These are phyloP conservation scores for Onychostruthus taczanowskii DNA, from an alignment of 2,113 vertebrate species.

Conservation along the genomic window DNA sequence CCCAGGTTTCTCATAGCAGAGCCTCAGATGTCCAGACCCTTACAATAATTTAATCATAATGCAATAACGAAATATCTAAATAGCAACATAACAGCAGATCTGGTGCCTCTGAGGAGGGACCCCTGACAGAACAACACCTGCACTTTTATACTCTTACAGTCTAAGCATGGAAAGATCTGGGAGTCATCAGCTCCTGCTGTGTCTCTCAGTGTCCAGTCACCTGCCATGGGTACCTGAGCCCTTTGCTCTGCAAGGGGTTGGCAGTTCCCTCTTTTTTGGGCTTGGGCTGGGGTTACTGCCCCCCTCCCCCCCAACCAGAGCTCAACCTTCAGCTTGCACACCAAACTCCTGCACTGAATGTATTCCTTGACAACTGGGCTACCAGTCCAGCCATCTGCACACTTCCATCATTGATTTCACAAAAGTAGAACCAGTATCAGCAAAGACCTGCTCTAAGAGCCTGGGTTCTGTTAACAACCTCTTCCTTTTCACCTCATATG, in stretches of 20 bases:
- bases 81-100: neutral
- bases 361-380: neutral
- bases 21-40: neutral
- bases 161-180: neutral
- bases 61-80: neutral
- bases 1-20: neutral
- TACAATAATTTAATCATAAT: neutral
- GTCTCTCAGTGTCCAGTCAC: no score
- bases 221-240: no score
- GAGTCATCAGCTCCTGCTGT: neutral
- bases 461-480: neutral
- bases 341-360: no score
- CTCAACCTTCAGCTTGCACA: neutral
- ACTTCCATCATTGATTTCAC: neutral
- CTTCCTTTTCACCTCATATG: neutral
- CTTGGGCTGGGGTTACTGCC: neutral
- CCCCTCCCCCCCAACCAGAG: no score
- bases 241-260: neutral
- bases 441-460: neutral
- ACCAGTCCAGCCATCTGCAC: neutral
- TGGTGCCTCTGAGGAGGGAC: neutral
- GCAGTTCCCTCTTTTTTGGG: fast-evolving
- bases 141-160: neutral
- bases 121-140: neutral
- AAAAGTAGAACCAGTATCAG: neutral